Evolutionary conservation across 2,797 vertebrate species (phyloP).

Genomic region (Enteromius paludinosus): DNA sequence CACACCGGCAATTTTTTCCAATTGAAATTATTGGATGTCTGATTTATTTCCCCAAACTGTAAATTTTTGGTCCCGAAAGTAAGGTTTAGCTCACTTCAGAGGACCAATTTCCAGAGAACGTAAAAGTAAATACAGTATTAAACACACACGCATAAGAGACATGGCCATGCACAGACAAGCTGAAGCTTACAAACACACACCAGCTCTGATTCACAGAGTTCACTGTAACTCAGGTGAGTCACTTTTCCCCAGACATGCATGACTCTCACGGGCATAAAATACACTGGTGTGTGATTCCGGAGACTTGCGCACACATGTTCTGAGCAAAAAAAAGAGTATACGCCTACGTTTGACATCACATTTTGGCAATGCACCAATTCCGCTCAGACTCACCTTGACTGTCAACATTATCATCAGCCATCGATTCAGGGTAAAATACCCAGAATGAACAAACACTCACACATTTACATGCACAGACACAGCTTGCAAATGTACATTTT

Average conservation of each 20-base stretch:
- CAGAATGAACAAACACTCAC: background rate
- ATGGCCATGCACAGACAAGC: background rate
- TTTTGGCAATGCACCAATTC: conserved; percentile 51
- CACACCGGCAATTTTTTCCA: background rate
- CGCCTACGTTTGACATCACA: conserved; percentile 40
- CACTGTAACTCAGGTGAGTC: conserved; percentile 23
- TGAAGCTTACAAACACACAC: background rate
- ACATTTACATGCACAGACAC: background rate
- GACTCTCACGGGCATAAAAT: background rate
- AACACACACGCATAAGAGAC: background rate
- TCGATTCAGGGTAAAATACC: conserved; percentile 2
- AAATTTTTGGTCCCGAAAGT: background rate
- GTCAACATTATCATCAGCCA: conserved; percentile 28
- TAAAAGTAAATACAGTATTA: background rate
- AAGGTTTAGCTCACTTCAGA: background rate
- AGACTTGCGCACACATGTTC: conserved; percentile 27
- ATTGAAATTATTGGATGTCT: background rate
- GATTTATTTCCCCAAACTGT: background rate
- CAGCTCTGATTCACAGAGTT: conserved; percentile 7
- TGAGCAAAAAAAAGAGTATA: conserved; percentile 46
- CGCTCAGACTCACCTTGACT: conserved; percentile 43
- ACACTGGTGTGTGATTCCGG: conserved; percentile 27
- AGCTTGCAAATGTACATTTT: background rate
- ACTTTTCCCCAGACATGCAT: background rate
- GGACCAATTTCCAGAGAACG: background rate